phyloP scores from a whole-genome alignment of 2,888 invertebrate genomes.

The Hipparchia semele region DNA sequence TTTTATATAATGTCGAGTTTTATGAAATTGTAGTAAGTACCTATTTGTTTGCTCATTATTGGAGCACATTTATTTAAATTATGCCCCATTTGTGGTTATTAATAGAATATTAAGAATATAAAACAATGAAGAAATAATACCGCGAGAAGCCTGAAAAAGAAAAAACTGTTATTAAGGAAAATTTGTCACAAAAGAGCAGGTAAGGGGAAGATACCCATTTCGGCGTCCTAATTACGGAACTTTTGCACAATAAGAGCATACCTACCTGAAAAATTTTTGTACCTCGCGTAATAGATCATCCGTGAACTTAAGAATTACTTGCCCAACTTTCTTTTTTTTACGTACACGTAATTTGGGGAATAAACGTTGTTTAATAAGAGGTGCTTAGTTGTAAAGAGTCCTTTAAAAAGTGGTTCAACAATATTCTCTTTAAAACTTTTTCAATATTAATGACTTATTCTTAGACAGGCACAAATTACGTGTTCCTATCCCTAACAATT shows the following conservation, averaged over 20 bases:
- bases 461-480: too few relatives aligned
- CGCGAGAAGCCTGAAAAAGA: conserved; percentile 35
- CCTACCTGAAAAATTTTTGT: conserved; percentile 40
- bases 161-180: conserved; percentile 43
- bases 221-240: conserved; percentile 44
- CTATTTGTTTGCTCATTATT: background rate
- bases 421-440: background rate
- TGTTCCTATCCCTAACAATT: too few relatives aligned
- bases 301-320: conserved; percentile 41
- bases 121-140: conserved; percentile 39
- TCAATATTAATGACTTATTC: too few relatives aligned
- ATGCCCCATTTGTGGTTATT: conserved; percentile 22
- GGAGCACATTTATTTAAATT: conserved; percentile 1
- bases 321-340: conserved; percentile 37
- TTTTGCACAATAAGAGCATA: conserved; percentile 42
- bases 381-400: background rate
- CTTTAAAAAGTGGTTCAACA: background rate
- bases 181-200: conserved; percentile 42
- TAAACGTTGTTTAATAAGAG: conserved; percentile 18
- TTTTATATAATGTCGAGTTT: background rate
- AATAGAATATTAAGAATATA: conserved; percentile 34
- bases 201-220: conserved; percentile 42
- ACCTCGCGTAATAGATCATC: conserved; percentile 41
- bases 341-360: conserved; percentile 21
- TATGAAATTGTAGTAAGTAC: background rate